A percentile compares a stretch with the other conserved stretches of the same genome.
Evolutionary conservation across 2,888 invertebrate genomes (phyloP).

Genomic region (Leptopilina drosophilae): DNA sequence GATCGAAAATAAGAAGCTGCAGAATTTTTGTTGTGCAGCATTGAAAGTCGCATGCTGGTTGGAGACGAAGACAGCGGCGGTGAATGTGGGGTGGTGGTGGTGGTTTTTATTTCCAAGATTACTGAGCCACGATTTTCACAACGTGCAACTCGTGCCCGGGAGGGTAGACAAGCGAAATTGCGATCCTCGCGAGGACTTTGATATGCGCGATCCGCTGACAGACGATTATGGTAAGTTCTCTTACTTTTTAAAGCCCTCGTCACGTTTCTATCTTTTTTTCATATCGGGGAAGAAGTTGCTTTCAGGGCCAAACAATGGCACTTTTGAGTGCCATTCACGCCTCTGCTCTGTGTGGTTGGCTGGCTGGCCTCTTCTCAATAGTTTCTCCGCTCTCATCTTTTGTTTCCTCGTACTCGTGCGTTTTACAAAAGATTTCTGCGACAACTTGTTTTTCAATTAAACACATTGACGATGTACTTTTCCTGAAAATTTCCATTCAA

Average conservation of each 20-base stretch:
- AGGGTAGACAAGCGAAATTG: constrained; percentile 56
- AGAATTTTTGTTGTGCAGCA: constrained; percentile 16
- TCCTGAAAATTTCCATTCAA: neutral
- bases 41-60: constrained; percentile 42
- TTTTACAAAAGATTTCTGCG: constrained; percentile 8
- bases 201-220: constrained; percentile 68
- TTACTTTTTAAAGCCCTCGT: neutral
- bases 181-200: constrained; percentile 63
- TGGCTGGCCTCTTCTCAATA: constrained; percentile 21
- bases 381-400: constrained; percentile 2
- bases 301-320: constrained; percentile 18
- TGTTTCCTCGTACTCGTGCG: constrained; percentile 1
- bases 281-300: neutral
- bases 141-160: constrained; percentile 45
- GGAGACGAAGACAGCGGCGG: constrained; percentile 33
- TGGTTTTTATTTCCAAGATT: constrained; percentile 51
- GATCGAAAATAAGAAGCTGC: constrained; percentile 38
- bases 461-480: neutral
- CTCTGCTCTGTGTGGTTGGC: neutral
- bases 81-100: constrained; percentile 44
- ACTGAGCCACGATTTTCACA: constrained; percentile 51
- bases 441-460: constrained; percentile 35
- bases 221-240: constrained; percentile 69
- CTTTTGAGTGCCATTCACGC: constrained; percentile 29
- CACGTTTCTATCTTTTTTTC: too few species aligned